A percentile compares a stretch with the other conserved stretches of the same genome.
phyloP scores from a whole-genome alignment of 2,797 vertebrate species.

The Vultur gryphus region DNA sequence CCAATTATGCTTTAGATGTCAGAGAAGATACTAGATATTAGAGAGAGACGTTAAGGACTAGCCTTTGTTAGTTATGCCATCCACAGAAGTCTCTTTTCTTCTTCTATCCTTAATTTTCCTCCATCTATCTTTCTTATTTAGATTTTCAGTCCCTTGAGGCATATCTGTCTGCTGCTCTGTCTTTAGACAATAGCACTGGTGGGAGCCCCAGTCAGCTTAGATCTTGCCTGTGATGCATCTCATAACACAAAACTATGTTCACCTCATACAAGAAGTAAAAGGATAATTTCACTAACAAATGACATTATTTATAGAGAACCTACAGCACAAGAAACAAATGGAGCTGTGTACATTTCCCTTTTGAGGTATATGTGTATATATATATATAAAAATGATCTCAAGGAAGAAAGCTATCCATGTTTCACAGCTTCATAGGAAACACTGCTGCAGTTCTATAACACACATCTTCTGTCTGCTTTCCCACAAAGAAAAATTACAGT shows the following conservation, averaged over 20 bases:
- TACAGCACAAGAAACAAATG: not conserved
- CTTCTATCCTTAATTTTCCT: not conserved
- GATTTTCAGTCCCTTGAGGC: not conserved
- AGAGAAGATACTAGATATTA: not conserved
- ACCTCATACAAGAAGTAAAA: not conserved
- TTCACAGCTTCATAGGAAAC: not conserved
- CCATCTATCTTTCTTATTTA: not conserved
- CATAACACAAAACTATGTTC: not conserved
- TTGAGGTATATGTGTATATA: not conserved
- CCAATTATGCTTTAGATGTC: not conserved
- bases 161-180: not conserved
- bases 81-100: not conserved
- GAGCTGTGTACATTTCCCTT: not conserved
- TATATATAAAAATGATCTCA: not conserved
- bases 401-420: not conserved
- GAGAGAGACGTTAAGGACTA: not conserved
- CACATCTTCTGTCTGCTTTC: not conserved
- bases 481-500: not conserved
- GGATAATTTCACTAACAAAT: not conserved
- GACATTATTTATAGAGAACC: not conserved
- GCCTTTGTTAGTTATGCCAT: not conserved
- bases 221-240: not conserved
- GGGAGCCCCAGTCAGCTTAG: not conserved
- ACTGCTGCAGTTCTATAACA: not conserved
- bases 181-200: not conserved